Evolutionary conservation across 2,797 vertebrate species (phyloP), one percentile per base, ranked within the genome.

Genomic region (Graptemys geographica): DNA sequence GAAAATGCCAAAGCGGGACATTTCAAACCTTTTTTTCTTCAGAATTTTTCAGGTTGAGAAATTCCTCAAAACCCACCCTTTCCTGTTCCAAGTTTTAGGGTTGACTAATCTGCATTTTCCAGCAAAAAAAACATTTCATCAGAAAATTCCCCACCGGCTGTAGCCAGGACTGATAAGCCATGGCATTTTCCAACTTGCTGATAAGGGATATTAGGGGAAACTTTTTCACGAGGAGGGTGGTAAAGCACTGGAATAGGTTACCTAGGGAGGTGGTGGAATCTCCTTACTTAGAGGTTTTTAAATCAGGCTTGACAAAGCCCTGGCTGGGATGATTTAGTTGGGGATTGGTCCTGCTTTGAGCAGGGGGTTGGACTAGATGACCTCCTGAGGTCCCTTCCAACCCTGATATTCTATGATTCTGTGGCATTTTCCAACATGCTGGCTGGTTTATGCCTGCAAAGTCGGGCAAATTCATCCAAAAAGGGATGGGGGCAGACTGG

Each of bases 71-170:
- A n/a, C 31, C 31, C 8, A 28, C 27, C 59, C 19, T 69, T 69
- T 19, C 33, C 62, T 16, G 4, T 19, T n/a, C 16, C 16, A 19
- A 10, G 33, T 19, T 37, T 9, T n/a, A 8, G 16, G 33, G 9
- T 69, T 19, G 18, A 37, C 33, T 15, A 69, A 69, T 19, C 62
- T 37, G 33, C 62, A 37, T 69, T 33, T 65, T 69, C 62, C 16
- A n/a, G 1, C 0, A 13, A n/a, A n/a, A 65, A 51, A 65, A 18
- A 4, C 31, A 5, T 33, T 65, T 65, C 33, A 19, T 21, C 18
- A 16, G 33, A 69, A n/a, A 37, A 69, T 5, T n/a, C 8, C 62
- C 62, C 16, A n/a, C 33, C 4, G 8, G 62, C 33, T 10, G 8
- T 4, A 33, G 31, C n/a, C 33, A 69, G 33, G 18, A 69, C 33